phyloP scores from a whole-genome alignment of 2,113 vertebrate species.

The Xiphophorus couchianus region DNA sequence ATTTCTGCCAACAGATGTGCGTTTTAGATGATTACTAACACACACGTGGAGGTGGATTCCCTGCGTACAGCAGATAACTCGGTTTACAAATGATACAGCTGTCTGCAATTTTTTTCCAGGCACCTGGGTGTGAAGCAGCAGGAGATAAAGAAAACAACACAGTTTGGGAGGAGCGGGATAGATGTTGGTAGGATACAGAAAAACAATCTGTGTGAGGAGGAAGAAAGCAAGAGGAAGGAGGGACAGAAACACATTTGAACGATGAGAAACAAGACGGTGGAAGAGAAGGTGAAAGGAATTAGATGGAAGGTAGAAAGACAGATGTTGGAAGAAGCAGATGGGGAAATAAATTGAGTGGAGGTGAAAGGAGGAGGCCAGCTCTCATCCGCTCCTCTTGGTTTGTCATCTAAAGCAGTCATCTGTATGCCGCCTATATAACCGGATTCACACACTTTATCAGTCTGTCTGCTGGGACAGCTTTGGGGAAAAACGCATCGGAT shows the following conservation, averaged over 20 bases:
- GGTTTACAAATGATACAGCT: constrained; percentile 46
- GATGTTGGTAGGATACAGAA: constrained; percentile 30
- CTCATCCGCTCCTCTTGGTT: constrained; percentile 39
- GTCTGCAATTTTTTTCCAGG: constrained; percentile 34
- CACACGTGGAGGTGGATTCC: constrained; percentile 35
- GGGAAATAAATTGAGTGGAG: constrained; percentile 44
- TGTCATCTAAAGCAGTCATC: constrained; percentile 50
- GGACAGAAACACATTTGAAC: constrained; percentile 4
- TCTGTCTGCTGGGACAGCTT: constrained; percentile 1
- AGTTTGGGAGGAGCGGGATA: constrained; percentile 8
- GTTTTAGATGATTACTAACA: constrained; percentile 41
- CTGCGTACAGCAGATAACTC: constrained; percentile 39
- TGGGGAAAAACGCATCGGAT: background rate
- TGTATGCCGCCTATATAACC: constrained; percentile 45
- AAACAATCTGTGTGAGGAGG: constrained; percentile 27
- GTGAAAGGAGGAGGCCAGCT: constrained; percentile 35
- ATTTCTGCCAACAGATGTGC: constrained; percentile 31
- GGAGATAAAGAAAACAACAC: constrained; percentile 33
- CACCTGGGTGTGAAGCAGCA: constrained; percentile 48
- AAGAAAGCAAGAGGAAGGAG: constrained; percentile 9
- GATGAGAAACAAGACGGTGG: constrained; percentile 5
- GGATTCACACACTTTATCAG: constrained; percentile 16
- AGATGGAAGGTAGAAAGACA: constrained; percentile 3
- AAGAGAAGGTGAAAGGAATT: background rate
- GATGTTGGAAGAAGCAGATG: constrained; percentile 51